These are phyloP conservation scores for Astur gentilis DNA, from an alignment of 2,113 vertebrate genomes.

Conservation along the genomic window DNA sequence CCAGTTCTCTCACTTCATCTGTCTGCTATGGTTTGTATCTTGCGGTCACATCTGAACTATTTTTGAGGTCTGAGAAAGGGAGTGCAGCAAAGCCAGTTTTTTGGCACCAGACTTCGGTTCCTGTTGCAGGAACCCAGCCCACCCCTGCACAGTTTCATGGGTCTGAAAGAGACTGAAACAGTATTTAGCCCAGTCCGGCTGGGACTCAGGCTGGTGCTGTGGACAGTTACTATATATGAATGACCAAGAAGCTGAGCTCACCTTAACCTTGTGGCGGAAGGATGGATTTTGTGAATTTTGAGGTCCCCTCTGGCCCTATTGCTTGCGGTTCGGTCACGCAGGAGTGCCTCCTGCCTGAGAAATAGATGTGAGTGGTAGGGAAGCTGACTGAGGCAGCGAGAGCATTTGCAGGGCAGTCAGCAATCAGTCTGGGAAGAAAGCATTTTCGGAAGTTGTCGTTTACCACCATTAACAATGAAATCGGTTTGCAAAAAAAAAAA, in stretches of 20 bases:
- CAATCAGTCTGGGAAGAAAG: not conserved
- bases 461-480: not conserved
- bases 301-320: not conserved
- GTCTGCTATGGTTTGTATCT: not conserved
- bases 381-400: not conserved
- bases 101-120: not conserved
- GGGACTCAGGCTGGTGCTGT: not conserved
- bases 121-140: not conserved
- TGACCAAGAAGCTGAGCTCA: not conserved
- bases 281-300: not conserved
- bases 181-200: not conserved
- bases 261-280: not conserved
- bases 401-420: not conserved
- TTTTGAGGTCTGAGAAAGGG: constrained; percentile 24
- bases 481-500: not conserved
- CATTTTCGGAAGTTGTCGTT: not conserved
- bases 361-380: not conserved
- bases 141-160: not conserved
- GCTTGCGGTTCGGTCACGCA: not conserved
- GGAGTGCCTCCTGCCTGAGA: not conserved
- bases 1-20: not conserved
- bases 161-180: not conserved
- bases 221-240: not conserved
- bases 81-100: not conserved
- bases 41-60: not conserved